phyloP scores from a whole-genome alignment of 2,113 vertebrate species.

The Centropus unirufus region DNA sequence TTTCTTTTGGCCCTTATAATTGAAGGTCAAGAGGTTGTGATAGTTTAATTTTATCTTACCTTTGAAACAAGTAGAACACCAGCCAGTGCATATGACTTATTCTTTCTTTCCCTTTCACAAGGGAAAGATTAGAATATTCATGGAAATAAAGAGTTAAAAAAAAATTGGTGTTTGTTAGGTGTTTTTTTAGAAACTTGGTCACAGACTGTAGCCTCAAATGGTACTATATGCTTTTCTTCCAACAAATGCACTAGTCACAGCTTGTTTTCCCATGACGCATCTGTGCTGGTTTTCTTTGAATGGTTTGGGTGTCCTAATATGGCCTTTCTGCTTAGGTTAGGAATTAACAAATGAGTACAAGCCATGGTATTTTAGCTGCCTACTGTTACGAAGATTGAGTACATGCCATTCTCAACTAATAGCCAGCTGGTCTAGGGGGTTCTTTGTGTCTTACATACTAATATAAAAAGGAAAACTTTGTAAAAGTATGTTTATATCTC shows the following conservation, averaged over 20 bases:
- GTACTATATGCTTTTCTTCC: not conserved
- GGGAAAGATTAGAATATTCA: not conserved
- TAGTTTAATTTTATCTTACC: not conserved
- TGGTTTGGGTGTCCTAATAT: not conserved
- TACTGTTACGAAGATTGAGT: not conserved
- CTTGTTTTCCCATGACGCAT: not conserved
- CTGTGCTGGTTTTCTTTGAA: not conserved
- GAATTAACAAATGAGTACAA: not conserved
- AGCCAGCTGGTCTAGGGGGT: not conserved
- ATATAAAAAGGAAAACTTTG: not conserved
- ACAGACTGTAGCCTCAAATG: not conserved
- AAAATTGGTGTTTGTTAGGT: not conserved
- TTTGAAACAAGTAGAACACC: not conserved
- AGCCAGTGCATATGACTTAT: fast-evolving
- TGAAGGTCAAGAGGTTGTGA: not conserved
- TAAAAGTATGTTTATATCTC: not conserved
- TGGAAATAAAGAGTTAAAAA: not conserved
- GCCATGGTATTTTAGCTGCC: not conserved
- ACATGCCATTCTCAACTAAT: not conserved
- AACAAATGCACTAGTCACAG: too few species aligned
- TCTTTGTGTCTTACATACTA: not conserved
- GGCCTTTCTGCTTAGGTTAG: not conserved
- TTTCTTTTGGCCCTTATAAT: not conserved
- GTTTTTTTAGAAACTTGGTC: not conserved
- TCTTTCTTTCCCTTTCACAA: not conserved